Evolutionary conservation across 2,113 vertebrate genomes (phyloP).

Genomic region (Lota lota): DNA sequence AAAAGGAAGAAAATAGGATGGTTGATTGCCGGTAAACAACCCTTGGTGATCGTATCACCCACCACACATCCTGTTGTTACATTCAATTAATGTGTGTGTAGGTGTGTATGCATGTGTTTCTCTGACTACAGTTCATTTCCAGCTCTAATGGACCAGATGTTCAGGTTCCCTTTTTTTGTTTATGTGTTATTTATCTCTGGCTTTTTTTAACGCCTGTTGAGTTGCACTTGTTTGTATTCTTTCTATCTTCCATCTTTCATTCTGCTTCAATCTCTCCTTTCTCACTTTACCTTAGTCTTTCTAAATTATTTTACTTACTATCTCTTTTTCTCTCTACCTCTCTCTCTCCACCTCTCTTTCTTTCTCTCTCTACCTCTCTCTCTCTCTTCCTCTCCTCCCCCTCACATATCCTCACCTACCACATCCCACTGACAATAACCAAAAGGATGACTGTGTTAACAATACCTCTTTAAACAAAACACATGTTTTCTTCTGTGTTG

Average conservation of each 20-base stretch:
- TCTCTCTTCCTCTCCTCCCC: slow-evolving; percentile 1
- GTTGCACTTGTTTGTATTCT: neutral
- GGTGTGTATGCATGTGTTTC: neutral
- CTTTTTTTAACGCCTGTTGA: neutral
- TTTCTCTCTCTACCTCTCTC: slow-evolving; percentile 10
- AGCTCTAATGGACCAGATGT: slow-evolving; percentile 30
- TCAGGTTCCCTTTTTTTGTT: slow-evolving; percentile 19
- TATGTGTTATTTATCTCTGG: neutral
- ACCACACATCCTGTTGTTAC: slow-evolving; percentile 9
- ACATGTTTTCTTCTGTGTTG: slow-evolving; percentile 6
- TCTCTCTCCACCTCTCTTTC: neutral
- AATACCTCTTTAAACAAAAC: slow-evolving; percentile 26
- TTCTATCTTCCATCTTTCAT: neutral
- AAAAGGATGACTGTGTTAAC: slow-evolving; percentile 21
- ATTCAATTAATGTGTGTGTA: slow-evolving; percentile 13
- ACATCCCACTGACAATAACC: slow-evolving; percentile 7
- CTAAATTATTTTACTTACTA: neutral
- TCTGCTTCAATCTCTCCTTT: neutral
- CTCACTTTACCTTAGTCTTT: neutral
- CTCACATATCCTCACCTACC: neutral
- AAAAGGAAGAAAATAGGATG: slow-evolving; percentile 39
- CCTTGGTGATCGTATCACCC: slow-evolving; percentile 7
- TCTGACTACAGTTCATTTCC: slow-evolving; percentile 11
- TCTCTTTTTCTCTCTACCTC: slow-evolving; percentile 17
- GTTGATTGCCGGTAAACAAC: slow-evolving; percentile 27